Conservation (phyloP, 2,888 invertebrate species). For the Scaptomyza tumidula region DNA sequence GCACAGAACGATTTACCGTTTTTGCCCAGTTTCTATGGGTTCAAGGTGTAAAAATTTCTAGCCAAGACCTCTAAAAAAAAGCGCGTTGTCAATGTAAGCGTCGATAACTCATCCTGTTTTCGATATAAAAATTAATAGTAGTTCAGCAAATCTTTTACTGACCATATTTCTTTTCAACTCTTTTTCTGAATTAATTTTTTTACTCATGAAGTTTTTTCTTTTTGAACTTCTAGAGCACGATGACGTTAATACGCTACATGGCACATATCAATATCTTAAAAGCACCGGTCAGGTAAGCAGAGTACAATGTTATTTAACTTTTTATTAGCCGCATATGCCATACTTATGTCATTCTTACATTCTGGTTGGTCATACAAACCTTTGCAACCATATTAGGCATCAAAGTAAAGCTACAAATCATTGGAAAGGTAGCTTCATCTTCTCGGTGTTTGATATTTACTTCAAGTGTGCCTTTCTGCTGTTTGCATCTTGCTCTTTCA, state of each 20-base stretch:
- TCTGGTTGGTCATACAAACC: conserved; percentile 60
- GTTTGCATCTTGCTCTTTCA: conserved; percentile 31
- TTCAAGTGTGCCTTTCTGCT: conserved; percentile 38
- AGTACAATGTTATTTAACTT: conserved; percentile 11
- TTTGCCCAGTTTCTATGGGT: too few relatives aligned
- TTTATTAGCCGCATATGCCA: conserved; percentile 52
- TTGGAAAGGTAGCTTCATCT: conserved; percentile 53
- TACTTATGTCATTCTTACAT: conserved; percentile 46
- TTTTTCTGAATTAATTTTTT: not conserved
- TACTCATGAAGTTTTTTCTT: not conserved
- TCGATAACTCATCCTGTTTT: too few relatives aligned
- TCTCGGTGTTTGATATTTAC: conserved; percentile 83
- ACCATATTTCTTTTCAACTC: too few relatives aligned
- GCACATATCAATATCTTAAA: conserved; percentile 86
- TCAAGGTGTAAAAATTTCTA: too few relatives aligned
- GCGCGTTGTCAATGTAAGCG: too few relatives aligned
- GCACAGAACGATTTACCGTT: too few relatives aligned
- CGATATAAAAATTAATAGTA: too few relatives aligned
- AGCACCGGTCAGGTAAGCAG: conserved; percentile 87
- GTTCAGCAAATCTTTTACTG: too few relatives aligned
- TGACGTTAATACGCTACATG: conserved; percentile 83
- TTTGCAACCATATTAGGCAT: conserved; percentile 52
- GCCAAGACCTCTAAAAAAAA: too few relatives aligned
- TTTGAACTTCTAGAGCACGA: conserved; percentile 71
- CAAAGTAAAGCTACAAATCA: conserved; percentile 53